Conservation (phyloP, 2,797 vertebrate genomes). For the Chrysocyon brachyurus region DNA sequence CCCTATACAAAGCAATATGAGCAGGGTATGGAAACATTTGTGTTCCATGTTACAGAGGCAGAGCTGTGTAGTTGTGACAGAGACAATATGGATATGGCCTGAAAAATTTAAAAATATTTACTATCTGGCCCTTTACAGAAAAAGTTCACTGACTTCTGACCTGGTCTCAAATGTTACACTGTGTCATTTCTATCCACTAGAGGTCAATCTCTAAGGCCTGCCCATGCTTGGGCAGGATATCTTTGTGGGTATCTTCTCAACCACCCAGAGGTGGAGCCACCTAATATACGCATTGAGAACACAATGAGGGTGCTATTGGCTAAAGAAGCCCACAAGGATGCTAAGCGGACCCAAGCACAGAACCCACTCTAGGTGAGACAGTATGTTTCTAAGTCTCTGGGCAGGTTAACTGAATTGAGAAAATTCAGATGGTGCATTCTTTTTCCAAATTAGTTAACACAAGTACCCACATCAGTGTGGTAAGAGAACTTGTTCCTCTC, state of each 20-base stretch:
- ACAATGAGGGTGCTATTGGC: not conserved
- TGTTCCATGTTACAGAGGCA: not conserved
- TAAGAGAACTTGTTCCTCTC: slow-evolving; percentile 87
- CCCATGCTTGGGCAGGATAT: not conserved
- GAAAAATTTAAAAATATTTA: not conserved
- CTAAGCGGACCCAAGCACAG: not conserved
- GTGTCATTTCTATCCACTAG: not conserved
- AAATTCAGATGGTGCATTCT: not conserved
- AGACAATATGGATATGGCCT: not conserved
- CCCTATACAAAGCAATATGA: not conserved
- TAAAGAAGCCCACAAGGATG: not conserved
- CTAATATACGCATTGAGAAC: not conserved
- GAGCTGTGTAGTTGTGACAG: not conserved
- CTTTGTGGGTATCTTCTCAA: not conserved
- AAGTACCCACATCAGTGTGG: slow-evolving; percentile 57
- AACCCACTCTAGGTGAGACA: not conserved
- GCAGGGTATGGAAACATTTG: not conserved
- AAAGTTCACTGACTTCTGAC: not conserved
- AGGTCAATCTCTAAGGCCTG: not conserved
- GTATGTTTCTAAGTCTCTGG: not conserved
- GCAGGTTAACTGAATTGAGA: not conserved
- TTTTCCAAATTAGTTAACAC: slow-evolving; percentile 77
- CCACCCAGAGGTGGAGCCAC: not conserved
- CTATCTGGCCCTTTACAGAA: not conserved
- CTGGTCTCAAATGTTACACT: not conserved